Base-by-base conservation (phyloP, 2,888 invertebrate genomes). In the Aphrophora alni region DNA sequence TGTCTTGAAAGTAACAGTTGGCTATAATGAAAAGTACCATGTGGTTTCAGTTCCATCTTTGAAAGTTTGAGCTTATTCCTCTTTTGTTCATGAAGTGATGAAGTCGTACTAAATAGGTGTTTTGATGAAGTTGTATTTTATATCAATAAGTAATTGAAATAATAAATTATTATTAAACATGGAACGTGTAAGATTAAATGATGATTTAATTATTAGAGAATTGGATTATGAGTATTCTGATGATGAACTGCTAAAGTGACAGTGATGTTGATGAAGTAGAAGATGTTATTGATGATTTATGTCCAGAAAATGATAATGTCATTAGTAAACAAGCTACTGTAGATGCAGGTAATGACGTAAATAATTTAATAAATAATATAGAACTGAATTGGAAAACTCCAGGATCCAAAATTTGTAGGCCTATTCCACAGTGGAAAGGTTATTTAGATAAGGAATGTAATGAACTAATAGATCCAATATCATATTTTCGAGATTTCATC, bases 161-260 rank as follows among this genome's bases (percentile, higher is more conserved):
- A 33, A 33, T 33, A 33, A 33, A 33, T 33, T 5, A 33, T 33
- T 33, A 33, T 8, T 33, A 33, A 33, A 33, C 33, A 33, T 33
- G 33, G 33, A 33, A 33, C 3, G 33, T 33, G 33, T 8, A 33
- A 33, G 33, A 33, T 33, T 33, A 33, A 33, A 33, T 33, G 33
- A 33, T 33, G 33, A 33, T 68, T 71, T 71, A 24, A 26, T 71
- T 26, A 71, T 26, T 71, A 71, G 71, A 26, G 25, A 25, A 71
- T 26, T 71, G 26, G 71, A 71, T 26, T 71, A 71, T 71, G 27
- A 26, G 17, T 26, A 5, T 17, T 71, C 71, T 25, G 71, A 71
- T 71, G 71, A 71, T 26, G 71, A 71, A 71, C 25, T 26, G 21
- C 26, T 71, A 71, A n/a, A 71, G 26, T 71, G 71, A 71, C 17